Evolutionary conservation across 1,140 invertebrate species (phyloP).

Genomic region (Euwallacea fornicatus): DNA sequence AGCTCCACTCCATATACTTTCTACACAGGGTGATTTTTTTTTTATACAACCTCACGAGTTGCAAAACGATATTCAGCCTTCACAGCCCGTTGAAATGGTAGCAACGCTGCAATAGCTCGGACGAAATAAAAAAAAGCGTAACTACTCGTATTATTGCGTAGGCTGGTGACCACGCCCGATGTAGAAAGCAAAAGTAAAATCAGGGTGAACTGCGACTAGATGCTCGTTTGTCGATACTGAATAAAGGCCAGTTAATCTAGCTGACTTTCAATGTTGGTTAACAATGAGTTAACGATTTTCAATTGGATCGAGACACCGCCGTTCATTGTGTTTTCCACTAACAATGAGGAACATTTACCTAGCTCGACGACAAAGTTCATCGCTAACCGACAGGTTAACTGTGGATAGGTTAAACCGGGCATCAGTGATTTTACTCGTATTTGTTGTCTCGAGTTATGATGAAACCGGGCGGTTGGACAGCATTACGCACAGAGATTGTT

Average conservation of each 20-base stretch:
- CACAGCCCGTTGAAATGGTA: slow-evolving; percentile 33
- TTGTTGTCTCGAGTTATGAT: too few species aligned
- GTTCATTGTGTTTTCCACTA: too few species aligned
- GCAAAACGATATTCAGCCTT: slow-evolving; percentile 36
- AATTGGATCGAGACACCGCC: too few species aligned
- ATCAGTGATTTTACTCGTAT: too few species aligned
- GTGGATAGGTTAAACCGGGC: too few species aligned
- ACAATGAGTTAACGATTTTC: too few species aligned
- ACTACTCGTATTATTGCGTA: slow-evolving; percentile 36
- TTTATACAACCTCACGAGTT: slow-evolving; percentile 5
- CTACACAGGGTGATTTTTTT: slow-evolving; percentile 34
- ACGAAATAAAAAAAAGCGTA: slow-evolving; percentile 33
- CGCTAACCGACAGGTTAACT: too few species aligned
- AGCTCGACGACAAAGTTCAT: too few species aligned
- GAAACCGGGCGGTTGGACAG: too few species aligned
- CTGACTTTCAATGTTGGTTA: neutral
- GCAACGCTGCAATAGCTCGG: slow-evolving; percentile 28
- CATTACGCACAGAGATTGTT: too few species aligned
- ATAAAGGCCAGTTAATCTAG: slow-evolving; percentile 25
- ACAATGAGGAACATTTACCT: too few species aligned
- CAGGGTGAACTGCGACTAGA: slow-evolving; percentile 33
- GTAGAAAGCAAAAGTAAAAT: slow-evolving; percentile 36
- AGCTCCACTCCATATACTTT: slow-evolving; percentile 24
- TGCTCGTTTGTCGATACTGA: slow-evolving; percentile 16
- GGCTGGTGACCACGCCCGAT: slow-evolving; percentile 27